Evolutionary conservation across 2,113 vertebrate genomes (phyloP).

Genomic region (Tachysurus fulvidraco): DNA sequence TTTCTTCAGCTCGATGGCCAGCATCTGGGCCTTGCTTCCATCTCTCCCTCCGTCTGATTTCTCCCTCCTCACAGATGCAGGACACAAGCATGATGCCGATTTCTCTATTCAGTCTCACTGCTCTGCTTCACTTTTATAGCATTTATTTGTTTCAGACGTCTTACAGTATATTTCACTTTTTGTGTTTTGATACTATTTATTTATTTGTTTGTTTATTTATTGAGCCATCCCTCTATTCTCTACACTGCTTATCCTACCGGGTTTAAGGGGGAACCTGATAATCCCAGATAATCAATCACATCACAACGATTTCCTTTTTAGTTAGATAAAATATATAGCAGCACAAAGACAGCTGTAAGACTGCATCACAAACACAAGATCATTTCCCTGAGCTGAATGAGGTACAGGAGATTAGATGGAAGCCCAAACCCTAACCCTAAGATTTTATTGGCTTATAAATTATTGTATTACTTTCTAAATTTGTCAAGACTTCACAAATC

Average conservation of each 20-base stretch:
- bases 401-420: neutral
- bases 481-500: neutral
- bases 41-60: neutral
- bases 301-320: neutral
- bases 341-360: neutral
- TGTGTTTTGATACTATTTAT: neutral
- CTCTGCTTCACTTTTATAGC: neutral
- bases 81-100: slow-evolving; percentile 6
- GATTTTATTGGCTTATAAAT: neutral
- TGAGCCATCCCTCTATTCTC: too few relatives aligned
- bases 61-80: neutral
- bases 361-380: neutral
- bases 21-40: slow-evolving; percentile 38
- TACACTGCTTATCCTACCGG: too few relatives aligned
- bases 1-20: slow-evolving; percentile 40
- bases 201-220: neutral
- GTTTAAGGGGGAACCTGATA: too few relatives aligned
- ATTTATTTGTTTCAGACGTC: neutral
- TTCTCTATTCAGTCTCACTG: neutral
- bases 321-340: neutral
- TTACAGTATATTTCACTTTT: neutral
- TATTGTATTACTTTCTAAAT: neutral
- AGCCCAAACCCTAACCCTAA: neutral
- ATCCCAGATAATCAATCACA: neutral
- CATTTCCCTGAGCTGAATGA: neutral